Base-by-base conservation (phyloP, 2,888 invertebrate genomes). In the Eulithis testata region DNA sequence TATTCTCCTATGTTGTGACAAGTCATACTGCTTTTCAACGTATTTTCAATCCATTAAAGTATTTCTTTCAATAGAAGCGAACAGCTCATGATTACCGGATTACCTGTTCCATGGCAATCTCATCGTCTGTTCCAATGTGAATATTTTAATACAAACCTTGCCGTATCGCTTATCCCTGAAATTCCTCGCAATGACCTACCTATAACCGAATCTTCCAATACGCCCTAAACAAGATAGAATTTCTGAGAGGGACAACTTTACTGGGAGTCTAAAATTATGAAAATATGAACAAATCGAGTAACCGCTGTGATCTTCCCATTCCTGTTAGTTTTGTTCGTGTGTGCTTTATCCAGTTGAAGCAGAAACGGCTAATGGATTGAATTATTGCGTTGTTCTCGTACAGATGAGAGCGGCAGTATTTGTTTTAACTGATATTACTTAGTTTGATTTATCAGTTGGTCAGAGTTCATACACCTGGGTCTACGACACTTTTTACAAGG, bases 101-200 rank as follows among this genome's bases (percentile, higher is more conserved):
- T 70, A 71, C 68, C 60, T 68, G 69, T 58, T 64, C 70, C 71
- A 58, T 73, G 58, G 56, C 63, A 75, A 76, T 72, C 73, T 60
- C 65, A 65, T 69, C 55, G 67, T 21, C 62, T 21, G 53, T 55
- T 66, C 37, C 65, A 47, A 73, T 71, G 75, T 76, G 77, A 78
- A 79, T 76, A 77, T 81, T 79, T 74, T 76, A 74, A 78, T 80
- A 73, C 76, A 69, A 77, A 31, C 31, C 66, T 75, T 59, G 14
- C 65, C 71, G 73, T 73, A 72, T 73, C 72, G 68, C 76, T 76
- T 75, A 78, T 78, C 79, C 78, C 59, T 69, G 68, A 81, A 82
- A 44, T 79, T 76, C 78, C 71, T 64, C 72, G 71, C 75, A 84
- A 81, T 83, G 81, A 83, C 84, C 83, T 79, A 77, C 81, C 50